Base-by-base conservation (phyloP, 2,797 vertebrate species). In the Cottoperca gobio region DNA sequence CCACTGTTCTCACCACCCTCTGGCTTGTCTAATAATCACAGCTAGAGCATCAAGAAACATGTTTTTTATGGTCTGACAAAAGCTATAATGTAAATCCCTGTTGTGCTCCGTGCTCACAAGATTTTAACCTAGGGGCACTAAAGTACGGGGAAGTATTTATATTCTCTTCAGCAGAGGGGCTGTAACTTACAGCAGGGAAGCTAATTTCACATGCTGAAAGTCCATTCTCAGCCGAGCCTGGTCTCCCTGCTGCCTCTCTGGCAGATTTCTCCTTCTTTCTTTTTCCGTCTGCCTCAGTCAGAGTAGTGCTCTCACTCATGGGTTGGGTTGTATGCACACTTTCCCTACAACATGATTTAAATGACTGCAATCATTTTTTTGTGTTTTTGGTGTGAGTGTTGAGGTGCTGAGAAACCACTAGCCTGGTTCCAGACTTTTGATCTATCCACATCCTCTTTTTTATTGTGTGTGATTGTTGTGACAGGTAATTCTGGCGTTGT, bases 11-110 rank as follows among this genome's bases (percentile, higher is more conserved):
- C 31, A 5, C 28, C 7, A 16, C 68, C 75, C 72, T 74, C 64
- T 49, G 76, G 57, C 65, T 50, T 3, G 39, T 82, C 81, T 42
- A 67, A 81, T 87, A 84, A 90, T 87, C 80, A 83, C 79, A 62
- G 72, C 75, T 21, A 76, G 83, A 79, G 48, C 77, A 81, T 88
- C 63, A 46, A 77, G 74, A 78, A 89, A 76, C 78, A 53, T 50
- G 77, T 57, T 82, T 90, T 85, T 88, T 88, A 90, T 69, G 82
- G 68, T 69, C 78, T 85, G 86, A 89, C 87, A 88, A 81, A 82
- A 80, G 70, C 77, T 58, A 70, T 88, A 84, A 90, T 83, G 69
- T 82, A 82, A 77, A 73, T 84, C 76, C 80, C 88, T 81, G 85
- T 84, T 85, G 86, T 74, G 70, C 82, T 66, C 64, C 3, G 58